Conservation (phyloP, 1,140 invertebrate species). For the Zaprionus gabonicus region DNA sequence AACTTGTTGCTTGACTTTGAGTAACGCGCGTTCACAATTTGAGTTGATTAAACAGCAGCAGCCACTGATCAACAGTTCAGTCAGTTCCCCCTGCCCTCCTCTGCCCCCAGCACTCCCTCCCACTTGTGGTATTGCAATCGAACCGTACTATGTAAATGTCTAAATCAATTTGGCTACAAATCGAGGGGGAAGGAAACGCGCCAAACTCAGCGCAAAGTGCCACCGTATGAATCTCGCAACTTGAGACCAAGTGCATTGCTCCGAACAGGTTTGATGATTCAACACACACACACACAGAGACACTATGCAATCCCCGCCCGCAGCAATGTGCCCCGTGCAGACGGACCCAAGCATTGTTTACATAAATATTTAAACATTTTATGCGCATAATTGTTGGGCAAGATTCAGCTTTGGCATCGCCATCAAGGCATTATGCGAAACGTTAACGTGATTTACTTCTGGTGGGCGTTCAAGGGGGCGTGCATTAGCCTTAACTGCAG, state of each 20-base stretch:
- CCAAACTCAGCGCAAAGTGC: conserved; percentile 44
- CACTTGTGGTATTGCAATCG: conserved; percentile 23
- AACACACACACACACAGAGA: conserved; percentile 4
- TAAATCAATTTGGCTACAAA: conserved; percentile 40
- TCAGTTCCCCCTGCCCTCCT: too few species aligned
- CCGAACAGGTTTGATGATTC: conserved; percentile 63
- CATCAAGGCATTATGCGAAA: conserved; percentile 38
- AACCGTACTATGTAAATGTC: conserved; percentile 39
- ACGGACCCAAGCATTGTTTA: conserved; percentile 29
- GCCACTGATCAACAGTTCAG: conserved; percentile 15
- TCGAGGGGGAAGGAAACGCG: conserved; percentile 14
- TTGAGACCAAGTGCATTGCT: conserved; percentile 51
- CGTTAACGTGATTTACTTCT: conserved; percentile 53
- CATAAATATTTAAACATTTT: conserved; percentile 59
- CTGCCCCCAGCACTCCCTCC: neutral
- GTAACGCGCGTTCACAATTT: conserved; percentile 46
- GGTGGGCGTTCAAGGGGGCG: conserved; percentile 45
- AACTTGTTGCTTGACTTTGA: conserved; percentile 66
- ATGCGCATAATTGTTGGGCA: conserved; percentile 72
- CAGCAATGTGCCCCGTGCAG: neutral
- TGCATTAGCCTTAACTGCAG: conserved; percentile 36
- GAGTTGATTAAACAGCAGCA: conserved; percentile 47
- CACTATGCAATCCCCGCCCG: neutral
- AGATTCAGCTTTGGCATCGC: conserved; percentile 6
- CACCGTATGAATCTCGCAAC: conserved; percentile 49